Evolutionary conservation across 92 coral and sea anemone genomes (phyloP).

Genomic region (Porites rus): DNA sequence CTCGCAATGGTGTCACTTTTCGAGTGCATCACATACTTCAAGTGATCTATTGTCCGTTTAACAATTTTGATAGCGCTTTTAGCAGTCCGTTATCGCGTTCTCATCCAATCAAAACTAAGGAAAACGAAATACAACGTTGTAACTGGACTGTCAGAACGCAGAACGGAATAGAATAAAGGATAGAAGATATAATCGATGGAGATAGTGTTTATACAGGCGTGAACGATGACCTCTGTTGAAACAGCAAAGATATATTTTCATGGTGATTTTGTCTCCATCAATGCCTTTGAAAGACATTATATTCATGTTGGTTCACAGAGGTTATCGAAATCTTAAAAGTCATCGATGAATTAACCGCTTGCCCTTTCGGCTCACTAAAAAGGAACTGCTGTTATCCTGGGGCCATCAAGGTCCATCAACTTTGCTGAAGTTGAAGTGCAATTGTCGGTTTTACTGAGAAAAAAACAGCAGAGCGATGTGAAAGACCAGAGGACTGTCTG

Average conservation of each 20-base stretch:
- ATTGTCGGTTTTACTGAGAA: too few species aligned
- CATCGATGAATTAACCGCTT: too few species aligned
- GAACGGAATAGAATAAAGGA: neutral
- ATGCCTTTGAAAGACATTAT: neutral
- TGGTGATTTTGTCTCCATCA: neutral
- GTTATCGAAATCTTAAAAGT: neutral
- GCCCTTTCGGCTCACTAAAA: too few species aligned
- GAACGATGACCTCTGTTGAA: neutral
- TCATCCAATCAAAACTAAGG: slow-evolving; percentile 22
- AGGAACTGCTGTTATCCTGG: too few species aligned
- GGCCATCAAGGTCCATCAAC: too few species aligned
- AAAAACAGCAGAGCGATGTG: too few species aligned
- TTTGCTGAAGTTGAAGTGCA: too few species aligned
- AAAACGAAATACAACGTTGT: neutral
- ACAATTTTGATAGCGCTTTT: slow-evolving; percentile 18
- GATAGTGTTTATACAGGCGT: neutral
- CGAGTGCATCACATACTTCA: slow-evolving; percentile 5
- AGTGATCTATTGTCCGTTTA: slow-evolving; percentile 3
- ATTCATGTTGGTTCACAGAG: neutral
- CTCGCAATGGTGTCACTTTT: slow-evolving; percentile 3
- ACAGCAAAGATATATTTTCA: neutral
- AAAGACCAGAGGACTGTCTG: too few species aligned
- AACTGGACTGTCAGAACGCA: neutral
- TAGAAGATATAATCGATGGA: neutral
- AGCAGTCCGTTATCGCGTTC: slow-evolving; percentile 11